Evolutionary conservation across 2,113 vertebrate genomes (phyloP).

Genomic region (Azemiops feae): DNA sequence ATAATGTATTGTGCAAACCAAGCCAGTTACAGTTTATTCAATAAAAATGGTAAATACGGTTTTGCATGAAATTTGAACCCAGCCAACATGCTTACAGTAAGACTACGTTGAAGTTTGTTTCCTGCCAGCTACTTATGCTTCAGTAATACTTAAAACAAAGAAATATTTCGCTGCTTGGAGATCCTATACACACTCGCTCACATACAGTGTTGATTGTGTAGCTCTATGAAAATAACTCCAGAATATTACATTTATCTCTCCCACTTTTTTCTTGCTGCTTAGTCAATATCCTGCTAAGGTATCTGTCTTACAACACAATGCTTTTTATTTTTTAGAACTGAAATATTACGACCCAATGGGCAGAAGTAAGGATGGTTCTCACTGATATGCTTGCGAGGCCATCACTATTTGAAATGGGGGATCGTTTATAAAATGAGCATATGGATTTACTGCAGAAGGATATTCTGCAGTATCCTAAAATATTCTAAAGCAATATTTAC

Average conservation of each 20-base stretch:
- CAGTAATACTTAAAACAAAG: not conserved
- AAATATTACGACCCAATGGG: not conserved
- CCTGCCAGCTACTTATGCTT: not conserved
- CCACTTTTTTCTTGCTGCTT: not conserved
- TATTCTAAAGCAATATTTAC: conserved; percentile 32
- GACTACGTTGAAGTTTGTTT: not conserved
- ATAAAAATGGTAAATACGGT: not conserved
- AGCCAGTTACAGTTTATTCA: not conserved
- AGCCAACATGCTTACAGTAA: not conserved
- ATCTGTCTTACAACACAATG: not conserved
- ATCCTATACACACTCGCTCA: not conserved
- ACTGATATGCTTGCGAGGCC: not conserved
- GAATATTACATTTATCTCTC: not conserved
- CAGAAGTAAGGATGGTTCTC: not conserved
- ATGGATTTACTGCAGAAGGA: conserved; percentile 23
- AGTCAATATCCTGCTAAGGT: not conserved
- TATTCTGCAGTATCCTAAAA: not conserved
- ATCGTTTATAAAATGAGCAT: conserved; percentile 20
- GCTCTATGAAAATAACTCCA: not conserved
- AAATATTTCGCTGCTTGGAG: not conserved
- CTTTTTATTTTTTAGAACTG: not conserved
- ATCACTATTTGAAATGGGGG: not conserved
- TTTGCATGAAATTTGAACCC: not conserved
- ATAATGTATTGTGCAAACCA: not conserved
- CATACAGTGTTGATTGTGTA: not conserved